These are phyloP conservation scores for Chrysotoxum bicinctum DNA, from an alignment of 2,888 invertebrate genomes.

Conservation along the genomic window DNA sequence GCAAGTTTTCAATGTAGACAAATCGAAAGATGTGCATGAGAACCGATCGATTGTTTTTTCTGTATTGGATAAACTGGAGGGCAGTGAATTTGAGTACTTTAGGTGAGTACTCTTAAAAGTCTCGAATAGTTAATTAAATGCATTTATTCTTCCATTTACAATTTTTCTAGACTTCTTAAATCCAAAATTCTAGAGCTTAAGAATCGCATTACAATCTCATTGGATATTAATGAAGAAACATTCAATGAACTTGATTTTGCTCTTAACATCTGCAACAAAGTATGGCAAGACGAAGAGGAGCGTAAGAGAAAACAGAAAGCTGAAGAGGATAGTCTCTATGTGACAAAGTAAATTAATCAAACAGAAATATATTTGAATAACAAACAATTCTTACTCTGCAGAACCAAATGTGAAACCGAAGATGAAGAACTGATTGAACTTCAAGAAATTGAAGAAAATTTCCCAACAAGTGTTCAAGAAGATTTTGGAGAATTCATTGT, in stretches of 20 bases:
- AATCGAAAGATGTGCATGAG: conserved; percentile 70
- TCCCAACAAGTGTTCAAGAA: conserved; percentile 86
- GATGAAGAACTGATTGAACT: conserved; percentile 87
- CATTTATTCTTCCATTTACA: neutral
- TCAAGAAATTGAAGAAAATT: conserved; percentile 86
- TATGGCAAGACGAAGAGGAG: conserved; percentile 90
- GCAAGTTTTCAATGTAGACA: conserved; percentile 74
- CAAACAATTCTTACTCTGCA: conserved; percentile 75
- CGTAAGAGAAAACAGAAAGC: conserved; percentile 85
- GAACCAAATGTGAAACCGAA: conserved; percentile 86
- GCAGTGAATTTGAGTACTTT: conserved; percentile 78
- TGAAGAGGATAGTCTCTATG: conserved; percentile 90
- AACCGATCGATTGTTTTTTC: conserved; percentile 77
- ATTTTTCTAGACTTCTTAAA: conserved; percentile 84
- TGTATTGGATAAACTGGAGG: conserved; percentile 76
- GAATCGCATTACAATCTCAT: conserved; percentile 85
- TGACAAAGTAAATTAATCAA: conserved; percentile 83
- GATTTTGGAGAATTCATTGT: conserved; percentile 88
- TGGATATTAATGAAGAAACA: conserved; percentile 81
- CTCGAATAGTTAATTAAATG: neutral
- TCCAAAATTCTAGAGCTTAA: conserved; percentile 87
- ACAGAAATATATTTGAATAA: neutral
- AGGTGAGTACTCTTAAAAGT: conserved; percentile 69
- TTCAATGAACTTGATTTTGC: conserved; percentile 83
- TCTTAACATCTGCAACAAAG: conserved; percentile 85